Conservation (phyloP, 2,113 vertebrate species). For the Peromyscus californicus region DNA sequence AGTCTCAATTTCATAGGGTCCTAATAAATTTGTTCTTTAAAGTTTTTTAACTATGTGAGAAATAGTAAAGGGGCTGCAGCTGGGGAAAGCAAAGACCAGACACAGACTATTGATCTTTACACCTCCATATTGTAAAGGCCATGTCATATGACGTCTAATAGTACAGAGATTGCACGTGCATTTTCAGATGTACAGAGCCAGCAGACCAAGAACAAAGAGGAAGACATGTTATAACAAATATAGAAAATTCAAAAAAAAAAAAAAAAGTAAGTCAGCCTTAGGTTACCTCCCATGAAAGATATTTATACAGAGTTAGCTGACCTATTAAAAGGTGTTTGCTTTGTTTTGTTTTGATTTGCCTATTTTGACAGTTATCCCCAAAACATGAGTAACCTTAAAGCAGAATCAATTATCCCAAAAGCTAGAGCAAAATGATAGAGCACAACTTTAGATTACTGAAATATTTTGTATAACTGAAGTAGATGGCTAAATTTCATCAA, state of each 20-base stretch:
- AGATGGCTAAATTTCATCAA: not conserved
- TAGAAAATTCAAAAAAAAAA: not conserved
- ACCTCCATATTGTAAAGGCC: no score
- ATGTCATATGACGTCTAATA: no score
- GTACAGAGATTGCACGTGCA: no score
- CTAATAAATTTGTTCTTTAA: no score
- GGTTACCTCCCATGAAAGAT: not conserved
- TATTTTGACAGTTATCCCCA: not conserved
- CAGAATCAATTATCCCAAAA: not conserved
- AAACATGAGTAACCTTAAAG: not conserved
- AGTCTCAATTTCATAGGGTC: no score
- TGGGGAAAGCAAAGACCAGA: no score
- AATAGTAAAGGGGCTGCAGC: no score
- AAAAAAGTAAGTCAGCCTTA: not conserved
- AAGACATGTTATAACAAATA: not conserved
- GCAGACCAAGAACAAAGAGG: not conserved
- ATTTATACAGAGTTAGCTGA: not conserved
- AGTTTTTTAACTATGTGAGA: no score
- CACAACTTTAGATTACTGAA: not conserved
- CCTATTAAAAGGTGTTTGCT: not conserved
- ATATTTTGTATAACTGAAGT: not conserved
- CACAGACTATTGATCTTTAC: no score
- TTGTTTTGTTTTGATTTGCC: not conserved
- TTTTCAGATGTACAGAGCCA: not conserved
- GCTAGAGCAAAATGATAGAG: not conserved